Evolutionary conservation across 2,113 vertebrate genomes (phyloP).

Genomic region (Egretta garzetta): DNA sequence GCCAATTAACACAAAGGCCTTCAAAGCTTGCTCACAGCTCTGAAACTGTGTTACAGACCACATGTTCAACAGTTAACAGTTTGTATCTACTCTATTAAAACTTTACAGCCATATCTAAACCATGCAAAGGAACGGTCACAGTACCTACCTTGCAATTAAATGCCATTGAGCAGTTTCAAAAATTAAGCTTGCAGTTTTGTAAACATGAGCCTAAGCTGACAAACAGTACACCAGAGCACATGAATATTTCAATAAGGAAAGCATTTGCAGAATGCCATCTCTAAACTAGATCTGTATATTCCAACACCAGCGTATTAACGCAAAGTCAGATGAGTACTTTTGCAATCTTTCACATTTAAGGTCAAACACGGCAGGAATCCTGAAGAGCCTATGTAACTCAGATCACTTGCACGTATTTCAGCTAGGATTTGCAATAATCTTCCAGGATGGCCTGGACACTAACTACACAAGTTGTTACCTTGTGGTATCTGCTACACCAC

Average conservation of each 20-base stretch:
- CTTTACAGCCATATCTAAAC: slow-evolving; percentile 12
- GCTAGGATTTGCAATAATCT: not conserved
- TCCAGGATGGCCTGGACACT: not conserved
- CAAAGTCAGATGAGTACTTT: not conserved
- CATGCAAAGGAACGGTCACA: not conserved
- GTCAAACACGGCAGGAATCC: not conserved
- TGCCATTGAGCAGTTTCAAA: not conserved
- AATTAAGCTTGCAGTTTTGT: not conserved
- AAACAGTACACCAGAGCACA: not conserved
- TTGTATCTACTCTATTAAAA: slow-evolving; percentile 18
- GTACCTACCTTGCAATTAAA: not conserved
- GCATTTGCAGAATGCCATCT: not conserved
- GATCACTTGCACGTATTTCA: not conserved
- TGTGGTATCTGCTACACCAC: not conserved
- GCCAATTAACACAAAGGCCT: slow-evolving; percentile 9
- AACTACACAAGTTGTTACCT: not conserved
- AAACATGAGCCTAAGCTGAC: not conserved
- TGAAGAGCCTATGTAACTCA: not conserved
- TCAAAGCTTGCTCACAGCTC: slow-evolving; percentile 37
- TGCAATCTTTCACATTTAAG: not conserved
- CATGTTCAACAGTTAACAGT: not conserved
- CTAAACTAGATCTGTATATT: not conserved
- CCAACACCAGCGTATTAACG: not conserved
- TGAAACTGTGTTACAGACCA: not conserved
- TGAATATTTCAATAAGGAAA: not conserved